These are phyloP conservation scores for Lepidocyrtinus sp. DNA, from an alignment of 2,888 invertebrate genomes.

Conservation along the genomic window DNA sequence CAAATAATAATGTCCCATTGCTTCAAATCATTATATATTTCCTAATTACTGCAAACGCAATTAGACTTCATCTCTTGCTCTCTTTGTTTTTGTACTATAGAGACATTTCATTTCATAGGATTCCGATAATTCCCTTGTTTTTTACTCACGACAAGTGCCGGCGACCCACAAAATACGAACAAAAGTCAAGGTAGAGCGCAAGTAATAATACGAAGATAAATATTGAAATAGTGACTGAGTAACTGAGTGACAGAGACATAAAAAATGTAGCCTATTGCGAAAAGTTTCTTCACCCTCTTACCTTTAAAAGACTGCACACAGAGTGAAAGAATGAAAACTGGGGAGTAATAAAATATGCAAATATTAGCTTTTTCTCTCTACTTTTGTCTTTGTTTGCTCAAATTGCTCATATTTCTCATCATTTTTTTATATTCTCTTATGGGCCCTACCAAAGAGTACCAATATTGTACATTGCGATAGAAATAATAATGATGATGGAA, in stretches of 20 bases:
- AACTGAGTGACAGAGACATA: neutral
- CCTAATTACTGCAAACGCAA: slow-evolving; percentile 47
- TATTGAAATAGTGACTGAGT: slow-evolving; percentile 12
- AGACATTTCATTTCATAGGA: too few relatives aligned
- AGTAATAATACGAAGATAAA: slow-evolving; percentile 4
- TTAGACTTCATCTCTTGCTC: neutral
- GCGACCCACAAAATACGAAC: slow-evolving; percentile 23
- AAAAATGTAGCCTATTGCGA: neutral
- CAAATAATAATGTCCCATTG: neutral
- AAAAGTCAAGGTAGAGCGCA: slow-evolving; percentile 18
- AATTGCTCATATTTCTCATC: slow-evolving; percentile 6
- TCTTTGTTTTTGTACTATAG: neutral
- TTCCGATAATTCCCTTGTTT: slow-evolving; percentile 11
- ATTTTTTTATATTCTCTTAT: neutral
- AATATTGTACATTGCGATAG: slow-evolving; percentile 18
- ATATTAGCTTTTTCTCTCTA: slow-evolving; percentile 27
- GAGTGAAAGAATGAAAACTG: slow-evolving; percentile 8
- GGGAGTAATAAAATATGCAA: slow-evolving; percentile 43
- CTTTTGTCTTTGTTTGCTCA: slow-evolving; percentile 19
- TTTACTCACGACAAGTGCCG: neutral
- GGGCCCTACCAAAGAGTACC: neutral
- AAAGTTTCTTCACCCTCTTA: neutral
- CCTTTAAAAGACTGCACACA: slow-evolving; percentile 3
- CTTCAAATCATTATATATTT: slow-evolving; percentile 33
- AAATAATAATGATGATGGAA: neutral